Evolutionary conservation across 1,140 invertebrate genomes (phyloP), one percentile per base, ranked within the genome.

Genomic region (Ceratoteleas bidentatus): DNA sequence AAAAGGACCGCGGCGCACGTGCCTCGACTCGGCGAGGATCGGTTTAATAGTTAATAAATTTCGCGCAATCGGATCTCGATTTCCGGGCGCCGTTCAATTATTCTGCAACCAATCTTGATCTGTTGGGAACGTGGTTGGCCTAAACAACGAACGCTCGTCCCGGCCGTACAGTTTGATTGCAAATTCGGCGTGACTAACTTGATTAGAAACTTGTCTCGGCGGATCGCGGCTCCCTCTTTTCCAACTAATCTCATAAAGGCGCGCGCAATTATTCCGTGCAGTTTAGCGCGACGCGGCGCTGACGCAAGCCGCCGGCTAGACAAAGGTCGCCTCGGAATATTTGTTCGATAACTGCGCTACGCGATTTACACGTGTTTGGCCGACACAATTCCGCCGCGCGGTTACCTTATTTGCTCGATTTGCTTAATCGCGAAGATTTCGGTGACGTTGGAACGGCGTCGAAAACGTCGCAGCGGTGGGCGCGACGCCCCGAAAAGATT

Each of bases 141-240:
- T 66, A 10, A 75, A 65, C 61, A 66, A 73, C 58, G 56, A 62
- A 36, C 62, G 56, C 57, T 47, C 52, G 7, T 54, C 49, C 36
- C 38, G 6, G 9, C 24, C 49, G 57, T 54, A n/a, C 49, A 57
- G 53, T 54, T 56, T 73, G 54, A 58, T 15, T 56, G 49, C 60
- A 56, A 73, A 62, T 61, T 72, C 57, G 38, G 45, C 33, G 68
- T 61, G n/a, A 45, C 56, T 72, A 72, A 72, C 56, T 72, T 54
- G 57, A 54, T 61, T 61, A 72, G 68, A 72, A 61, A 72, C 57
- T n/a, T 72, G 57, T 72, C 68, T 72, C 49, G 36, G 16, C n/a
- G 57, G 14, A 54, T 61, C 49, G 57, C 33, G 52, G n/a, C 50
- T 36, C 9, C 33, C 57, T 61, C 68, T 62, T 61, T 72, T 72